Conservation (phyloP, 1,140 invertebrate genomes). For the Apis dorsata region DNA sequence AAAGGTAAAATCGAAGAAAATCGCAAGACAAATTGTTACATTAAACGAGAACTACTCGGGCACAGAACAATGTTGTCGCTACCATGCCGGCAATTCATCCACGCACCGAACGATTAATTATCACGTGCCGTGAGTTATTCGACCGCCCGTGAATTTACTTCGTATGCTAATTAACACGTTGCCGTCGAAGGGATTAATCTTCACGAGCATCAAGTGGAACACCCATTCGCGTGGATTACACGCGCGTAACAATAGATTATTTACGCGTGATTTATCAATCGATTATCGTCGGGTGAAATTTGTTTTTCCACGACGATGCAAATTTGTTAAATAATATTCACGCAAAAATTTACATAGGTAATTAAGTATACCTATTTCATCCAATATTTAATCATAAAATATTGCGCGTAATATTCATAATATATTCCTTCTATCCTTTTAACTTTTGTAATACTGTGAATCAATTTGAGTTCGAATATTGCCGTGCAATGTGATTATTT, state of each 20-base stretch:
- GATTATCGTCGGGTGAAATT: neutral
- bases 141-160: slow-evolving; percentile 28
- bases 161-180: slow-evolving; percentile 26
- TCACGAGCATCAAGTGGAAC: neutral
- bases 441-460: too few relatives aligned
- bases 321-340: neutral
- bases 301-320: neutral
- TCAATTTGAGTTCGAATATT: too few relatives aligned
- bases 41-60: neutral
- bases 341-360: neutral
- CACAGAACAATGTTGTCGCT: neutral
- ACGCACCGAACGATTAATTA: slow-evolving; percentile 25
- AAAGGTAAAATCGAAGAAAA: neutral
- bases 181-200: slow-evolving; percentile 18
- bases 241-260: neutral
- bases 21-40: neutral
- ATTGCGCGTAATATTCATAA: too few relatives aligned
- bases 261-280: neutral
- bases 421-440: too few relatives aligned
- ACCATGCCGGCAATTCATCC: slow-evolving; percentile 1
- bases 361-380: neutral
- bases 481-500: too few relatives aligned
- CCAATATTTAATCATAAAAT: too few relatives aligned
- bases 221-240: neutral
- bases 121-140: slow-evolving; percentile 16